Percentiles rank a stretch among this genome's conserved stretches.
These are phyloP conservation scores for Scaptomyza montana DNA, from an alignment of 1,140 invertebrate genomes.

Conservation along the genomic window DNA sequence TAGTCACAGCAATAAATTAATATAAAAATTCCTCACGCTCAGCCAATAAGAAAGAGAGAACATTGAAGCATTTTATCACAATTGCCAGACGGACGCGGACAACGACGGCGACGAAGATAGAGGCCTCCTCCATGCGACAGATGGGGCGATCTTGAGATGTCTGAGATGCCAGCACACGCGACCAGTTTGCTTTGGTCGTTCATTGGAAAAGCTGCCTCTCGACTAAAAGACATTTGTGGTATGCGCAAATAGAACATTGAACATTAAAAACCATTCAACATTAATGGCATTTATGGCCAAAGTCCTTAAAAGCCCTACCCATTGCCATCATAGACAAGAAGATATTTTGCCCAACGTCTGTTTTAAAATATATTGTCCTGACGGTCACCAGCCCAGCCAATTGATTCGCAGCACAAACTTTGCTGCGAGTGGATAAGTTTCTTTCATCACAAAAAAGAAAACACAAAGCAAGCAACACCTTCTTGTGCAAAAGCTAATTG, in stretches of 20 bases:
- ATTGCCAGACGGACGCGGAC: conserved; percentile 34
- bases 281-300: conserved; percentile 30
- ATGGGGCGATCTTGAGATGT: conserved; percentile 41
- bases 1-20: conserved; percentile 76
- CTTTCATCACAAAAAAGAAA: too few species aligned
- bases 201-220: conserved; percentile 11
- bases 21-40: conserved; percentile 82
- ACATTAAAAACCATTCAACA: conserved; percentile 58
- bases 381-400: conserved; percentile 1
- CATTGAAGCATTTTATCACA: conserved; percentile 76
- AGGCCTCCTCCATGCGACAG: neutral
- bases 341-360: neutral
- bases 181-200: conserved; percentile 64
- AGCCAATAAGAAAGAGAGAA: conserved; percentile 75
- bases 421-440: conserved; percentile 12
- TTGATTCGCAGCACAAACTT: conserved; percentile 28
- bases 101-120: conserved; percentile 13
- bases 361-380: neutral
- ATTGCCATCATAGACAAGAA: too few species aligned
- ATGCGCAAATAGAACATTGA: conserved; percentile 58
- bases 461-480: conserved; percentile 3
- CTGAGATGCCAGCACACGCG: conserved; percentile 71
- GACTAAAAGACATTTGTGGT: conserved; percentile 62
- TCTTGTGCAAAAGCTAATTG: conserved; percentile 49
- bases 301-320: neutral